Evolutionary conservation across 1,140 invertebrate species (phyloP), one percentile per base, ranked within the genome.

Genomic region (Danaus melanippus): DNA sequence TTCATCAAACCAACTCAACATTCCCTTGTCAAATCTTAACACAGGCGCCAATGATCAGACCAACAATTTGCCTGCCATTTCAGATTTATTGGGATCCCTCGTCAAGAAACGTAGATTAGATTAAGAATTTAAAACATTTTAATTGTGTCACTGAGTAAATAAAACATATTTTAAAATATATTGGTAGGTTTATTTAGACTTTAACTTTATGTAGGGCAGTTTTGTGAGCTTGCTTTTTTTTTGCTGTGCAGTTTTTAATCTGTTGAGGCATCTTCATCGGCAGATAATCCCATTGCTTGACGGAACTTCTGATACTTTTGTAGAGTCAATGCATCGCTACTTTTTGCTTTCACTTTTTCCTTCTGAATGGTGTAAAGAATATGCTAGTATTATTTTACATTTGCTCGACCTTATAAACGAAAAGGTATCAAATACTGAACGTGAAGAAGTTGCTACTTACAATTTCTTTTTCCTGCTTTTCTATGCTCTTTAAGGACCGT

Each of bases 41-140:
- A 87, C 89, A n/a, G 86, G 88, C 39, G 88, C 89, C 42, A 90
- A 89, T 51, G 92, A 93, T 67, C 91, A 92, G 69, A 92, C 91
- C 0, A 93, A 89, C 78, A 92, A 91, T 79, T 83, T 94, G 51
- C 92, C 93, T 12, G 91, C 92, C 32, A 94, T 94, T 69, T 93
- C 93, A 2, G 93, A 94, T 84, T 88, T 95, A 70, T 86, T 94
- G 54, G 92, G 92, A 53, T 92, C 92, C 0, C 79, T 93, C 42
- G 91, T 93, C 12, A 93, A 93, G 76, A 93, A 93, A 68, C 81
- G 92, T 61, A 85, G 92, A 49, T 80, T 92, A 9, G 92, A 93
- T 15, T 88, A 76, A 79, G 17, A 32, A 32, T 32, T 32, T 3
- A 4, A 11, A 41, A 17, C 41, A 44, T 49, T 47, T 48, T 40